Conservation (phyloP, 2,888 invertebrate genomes). For the Leptinotarsa haldemani region DNA sequence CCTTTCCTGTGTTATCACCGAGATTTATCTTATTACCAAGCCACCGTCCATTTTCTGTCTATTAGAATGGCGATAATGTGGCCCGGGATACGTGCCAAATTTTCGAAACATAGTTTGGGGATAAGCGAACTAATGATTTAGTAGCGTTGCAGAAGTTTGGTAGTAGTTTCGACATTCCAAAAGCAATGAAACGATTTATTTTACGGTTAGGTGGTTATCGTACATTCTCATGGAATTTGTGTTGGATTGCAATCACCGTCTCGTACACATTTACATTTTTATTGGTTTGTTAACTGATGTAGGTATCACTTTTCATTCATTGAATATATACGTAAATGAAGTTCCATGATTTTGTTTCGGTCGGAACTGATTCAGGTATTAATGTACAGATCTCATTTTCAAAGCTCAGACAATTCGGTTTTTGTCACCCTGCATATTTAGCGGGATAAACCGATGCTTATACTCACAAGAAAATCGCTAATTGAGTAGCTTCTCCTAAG, state of each 20-base stretch:
- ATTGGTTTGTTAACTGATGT: neutral
- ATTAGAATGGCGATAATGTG: constrained; percentile 25
- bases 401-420: no score
- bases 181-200: constrained; percentile 27
- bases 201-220: constrained; percentile 22
- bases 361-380: no score
- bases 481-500: no score
- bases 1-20: constrained; percentile 23
- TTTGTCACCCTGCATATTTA: no score
- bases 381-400: no score
- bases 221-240: constrained; percentile 19
- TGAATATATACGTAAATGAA: neutral
- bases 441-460: no score
- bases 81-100: constrained; percentile 27
- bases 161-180: constrained; percentile 23
- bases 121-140: constrained; percentile 25
- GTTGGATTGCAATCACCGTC: constrained; percentile 8
- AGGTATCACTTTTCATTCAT: neutral
- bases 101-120: constrained; percentile 25
- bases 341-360: no score
- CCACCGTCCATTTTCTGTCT: constrained; percentile 28
- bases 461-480: no score
- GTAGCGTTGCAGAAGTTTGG: constrained; percentile 22
- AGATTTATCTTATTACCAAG: constrained; percentile 26
- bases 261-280: neutral